Conservation (phyloP, 2,888 invertebrate species). For the Scaptomyza tumidula region DNA sequence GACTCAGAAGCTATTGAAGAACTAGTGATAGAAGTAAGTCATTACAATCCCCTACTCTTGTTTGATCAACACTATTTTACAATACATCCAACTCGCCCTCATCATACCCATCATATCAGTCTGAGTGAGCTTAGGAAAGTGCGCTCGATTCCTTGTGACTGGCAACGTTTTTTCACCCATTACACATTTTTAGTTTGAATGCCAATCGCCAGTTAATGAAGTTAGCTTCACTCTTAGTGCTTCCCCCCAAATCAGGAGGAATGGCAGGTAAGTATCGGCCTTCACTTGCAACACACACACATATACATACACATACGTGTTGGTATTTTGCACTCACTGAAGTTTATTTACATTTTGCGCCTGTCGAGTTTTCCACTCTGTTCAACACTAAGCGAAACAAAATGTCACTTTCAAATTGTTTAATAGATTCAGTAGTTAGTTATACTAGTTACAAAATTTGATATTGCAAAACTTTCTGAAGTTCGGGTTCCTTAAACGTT, state of each 20-base stretch:
- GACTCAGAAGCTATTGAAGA: background rate
- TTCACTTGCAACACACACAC: background rate
- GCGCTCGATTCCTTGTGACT: too few species aligned
- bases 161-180: conserved; percentile 21
- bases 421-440: too few species aligned
- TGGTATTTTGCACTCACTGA: conserved; percentile 54
- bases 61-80: background rate
- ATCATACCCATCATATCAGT: too few species aligned
- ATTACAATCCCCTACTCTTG: background rate
- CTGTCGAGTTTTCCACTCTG: too few species aligned
- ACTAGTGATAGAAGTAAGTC: background rate
- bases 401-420: too few species aligned
- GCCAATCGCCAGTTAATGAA: conserved; percentile 64
- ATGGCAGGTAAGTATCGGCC: background rate
- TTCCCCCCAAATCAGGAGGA: conserved; percentile 32
- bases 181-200: conserved; percentile 1
- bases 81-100: background rate
- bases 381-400: background rate
- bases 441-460: too few species aligned
- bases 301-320: conserved; percentile 45
- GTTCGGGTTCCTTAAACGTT: background rate
- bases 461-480: too few species aligned
- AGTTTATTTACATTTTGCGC: conserved; percentile 65
- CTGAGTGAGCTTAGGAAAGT: conserved; percentile 1
- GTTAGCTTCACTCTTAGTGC: conserved; percentile 66